A percentile compares a stretch with the other conserved stretches of the same genome.
phyloP scores from a whole-genome alignment of 1,140 invertebrate genomes.

The Apis dorsata region DNA sequence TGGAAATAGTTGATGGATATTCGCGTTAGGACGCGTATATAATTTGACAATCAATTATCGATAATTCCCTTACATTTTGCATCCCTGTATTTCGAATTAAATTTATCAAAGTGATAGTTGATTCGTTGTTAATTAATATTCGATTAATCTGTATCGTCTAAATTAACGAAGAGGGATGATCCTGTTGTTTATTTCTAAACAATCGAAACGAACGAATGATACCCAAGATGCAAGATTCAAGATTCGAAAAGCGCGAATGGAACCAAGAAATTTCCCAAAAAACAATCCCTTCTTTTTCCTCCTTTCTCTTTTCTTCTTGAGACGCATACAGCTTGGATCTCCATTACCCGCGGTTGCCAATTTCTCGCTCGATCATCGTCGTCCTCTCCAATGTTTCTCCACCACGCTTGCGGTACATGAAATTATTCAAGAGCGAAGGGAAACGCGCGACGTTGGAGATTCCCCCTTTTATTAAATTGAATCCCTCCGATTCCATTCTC shows the following conservation, averaged over 20 bases:
- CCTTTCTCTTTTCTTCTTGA: too few relatives aligned
- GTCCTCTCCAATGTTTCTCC: too few relatives aligned
- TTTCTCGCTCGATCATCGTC: not conserved
- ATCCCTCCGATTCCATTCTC: conserved; percentile 14
- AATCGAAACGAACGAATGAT: not conserved
- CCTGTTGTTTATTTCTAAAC: conserved; percentile 2
- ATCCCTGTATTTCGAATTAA: not conserved
- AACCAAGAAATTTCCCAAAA: too few relatives aligned
- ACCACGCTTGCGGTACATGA: not conserved
- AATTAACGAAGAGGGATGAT: conserved; percentile 9
- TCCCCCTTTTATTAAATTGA: conserved; percentile 28
- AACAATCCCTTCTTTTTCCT: too few relatives aligned
- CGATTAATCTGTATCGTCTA: conserved; percentile 9
- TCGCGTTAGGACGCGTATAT: not conserved
- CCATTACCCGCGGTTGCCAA: not conserved
- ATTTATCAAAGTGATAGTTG: not conserved
- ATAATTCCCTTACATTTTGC: too few relatives aligned
- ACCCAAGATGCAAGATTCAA: too few relatives aligned
- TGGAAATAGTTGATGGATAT: not conserved
- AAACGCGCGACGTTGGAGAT: not conserved
- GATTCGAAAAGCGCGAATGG: too few relatives aligned
- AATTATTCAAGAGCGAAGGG: not conserved
- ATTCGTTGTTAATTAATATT: conserved; percentile 21
- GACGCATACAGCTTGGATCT: too few relatives aligned
- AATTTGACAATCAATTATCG: conserved; percentile 1